Evolutionary conservation across 2,113 vertebrate species (phyloP).

Genomic region (Litocranius walleri): DNA sequence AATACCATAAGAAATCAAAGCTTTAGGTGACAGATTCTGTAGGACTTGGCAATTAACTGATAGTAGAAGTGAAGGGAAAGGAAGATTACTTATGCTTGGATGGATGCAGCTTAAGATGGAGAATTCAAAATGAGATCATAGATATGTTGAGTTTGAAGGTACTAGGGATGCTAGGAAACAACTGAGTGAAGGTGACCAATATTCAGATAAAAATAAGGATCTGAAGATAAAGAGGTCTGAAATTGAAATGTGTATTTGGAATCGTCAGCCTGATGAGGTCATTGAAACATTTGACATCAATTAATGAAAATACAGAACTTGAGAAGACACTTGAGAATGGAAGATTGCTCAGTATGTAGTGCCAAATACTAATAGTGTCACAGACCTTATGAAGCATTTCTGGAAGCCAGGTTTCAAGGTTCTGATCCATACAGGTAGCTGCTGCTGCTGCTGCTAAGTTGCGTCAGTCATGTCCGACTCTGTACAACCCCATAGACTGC

Average conservation of each 20-base stretch:
- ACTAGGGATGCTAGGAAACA: background rate
- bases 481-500: too few species aligned
- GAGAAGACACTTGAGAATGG: background rate
- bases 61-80: background rate
- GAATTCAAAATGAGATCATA: background rate
- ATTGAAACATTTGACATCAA: background rate
- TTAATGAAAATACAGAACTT: background rate
- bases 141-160: background rate
- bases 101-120: background rate
- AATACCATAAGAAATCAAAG: background rate
- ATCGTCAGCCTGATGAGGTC: background rate
- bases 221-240: background rate
- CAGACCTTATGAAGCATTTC: background rate
- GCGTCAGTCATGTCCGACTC: rapidly evolving
- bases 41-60: background rate
- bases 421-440: background rate
- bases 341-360: background rate
- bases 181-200: background rate
- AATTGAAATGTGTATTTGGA: background rate
- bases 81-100: background rate
- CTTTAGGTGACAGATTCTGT: background rate
- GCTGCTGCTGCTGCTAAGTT: too few species aligned
- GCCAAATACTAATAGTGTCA: background rate
- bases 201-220: background rate
- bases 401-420: background rate